These are phyloP conservation scores for Willowsia nigromaculata DNA, from an alignment of 2,888 invertebrate genomes.

Conservation along the genomic window DNA sequence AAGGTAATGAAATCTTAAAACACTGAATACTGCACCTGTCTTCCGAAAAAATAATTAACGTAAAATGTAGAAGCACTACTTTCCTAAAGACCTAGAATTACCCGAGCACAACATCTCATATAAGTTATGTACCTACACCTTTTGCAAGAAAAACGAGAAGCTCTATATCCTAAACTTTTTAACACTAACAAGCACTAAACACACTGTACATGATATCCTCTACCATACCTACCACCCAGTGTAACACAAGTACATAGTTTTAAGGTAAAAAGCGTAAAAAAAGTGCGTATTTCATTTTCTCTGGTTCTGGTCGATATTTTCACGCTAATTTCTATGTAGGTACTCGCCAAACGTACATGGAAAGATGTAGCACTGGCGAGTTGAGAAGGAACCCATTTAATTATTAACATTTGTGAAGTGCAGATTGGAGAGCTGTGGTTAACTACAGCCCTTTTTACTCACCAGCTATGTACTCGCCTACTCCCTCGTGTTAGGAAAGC, in stretches of 20 bases:
- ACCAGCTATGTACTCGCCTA: not conserved
- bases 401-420: slow-evolving; percentile 55
- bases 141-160: not conserved
- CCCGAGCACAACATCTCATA: slow-evolving; percentile 1
- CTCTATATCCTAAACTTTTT: slow-evolving; percentile 13
- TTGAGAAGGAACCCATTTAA: slow-evolving; percentile 51
- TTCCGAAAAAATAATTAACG: slow-evolving; percentile 49
- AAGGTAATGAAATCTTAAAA: slow-evolving; percentile 34
- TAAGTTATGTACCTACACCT: not conserved
- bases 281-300: slow-evolving; percentile 12
- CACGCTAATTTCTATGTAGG: slow-evolving; percentile 37
- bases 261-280: not conserved
- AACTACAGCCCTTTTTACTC: not conserved
- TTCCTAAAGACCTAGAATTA: slow-evolving; percentile 44
- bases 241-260: not conserved
- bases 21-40: not conserved
- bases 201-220: not conserved
- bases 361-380: not conserved
- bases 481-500: not conserved
- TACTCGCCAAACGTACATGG: not conserved
- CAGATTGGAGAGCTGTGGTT: slow-evolving; percentile 58
- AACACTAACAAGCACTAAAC: not conserved
- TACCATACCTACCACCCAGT: not conserved
- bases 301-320: slow-evolving; percentile 36
- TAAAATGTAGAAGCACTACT: slow-evolving; percentile 26